Evolutionary conservation across 2,797 vertebrate species (phyloP), one percentile per base, ranked within the genome.

Genomic region (Crocidura indochinensis): DNA sequence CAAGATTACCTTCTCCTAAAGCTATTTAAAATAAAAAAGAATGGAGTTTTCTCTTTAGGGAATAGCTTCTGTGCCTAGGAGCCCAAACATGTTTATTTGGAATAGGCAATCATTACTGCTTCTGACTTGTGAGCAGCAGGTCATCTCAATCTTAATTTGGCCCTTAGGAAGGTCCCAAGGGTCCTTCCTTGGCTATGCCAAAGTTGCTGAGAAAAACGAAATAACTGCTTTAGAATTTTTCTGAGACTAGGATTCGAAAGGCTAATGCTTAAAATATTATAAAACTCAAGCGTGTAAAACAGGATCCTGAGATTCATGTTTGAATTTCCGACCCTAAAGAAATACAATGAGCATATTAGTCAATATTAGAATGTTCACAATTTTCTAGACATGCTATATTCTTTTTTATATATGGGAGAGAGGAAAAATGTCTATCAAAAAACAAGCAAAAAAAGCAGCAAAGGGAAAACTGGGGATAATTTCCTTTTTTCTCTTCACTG

Each of bases 1-100:
- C n/a, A 84, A 73, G 38, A 75, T 90, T 73, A 93, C 88, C 87
- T 93, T 68, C 75, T 17, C 91, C 0, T 90, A 83, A 88, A 86
- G 68, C 51, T 92, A 62, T 80, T 76, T 80, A 90, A 83, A 62
- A 85, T 49, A 92, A 78, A 73, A n/a, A 68, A 65, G 47, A 46
- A 67, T 89, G 4, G 69, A 82, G 2, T 62, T 95, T 84, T 68
- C 29, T 24, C 91, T 94, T 74, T 65, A 44, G 87, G 83, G 69
- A 83, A 91, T 65, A 69, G 67, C 78, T 81, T 82, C 53, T 88
- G 11, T 91, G 71, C 53, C 46, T 94, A 73, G 69, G 29, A 90
- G 67, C 60, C 44, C 26, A 85, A 19, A 20, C 3, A 0, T 88
- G n/a, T 65, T 46, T 29, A 19, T 19, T 69, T 67, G 24, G 12